phyloP scores from a whole-genome alignment of 2,888 invertebrate species.

The Drosophila imparisetae region DNA sequence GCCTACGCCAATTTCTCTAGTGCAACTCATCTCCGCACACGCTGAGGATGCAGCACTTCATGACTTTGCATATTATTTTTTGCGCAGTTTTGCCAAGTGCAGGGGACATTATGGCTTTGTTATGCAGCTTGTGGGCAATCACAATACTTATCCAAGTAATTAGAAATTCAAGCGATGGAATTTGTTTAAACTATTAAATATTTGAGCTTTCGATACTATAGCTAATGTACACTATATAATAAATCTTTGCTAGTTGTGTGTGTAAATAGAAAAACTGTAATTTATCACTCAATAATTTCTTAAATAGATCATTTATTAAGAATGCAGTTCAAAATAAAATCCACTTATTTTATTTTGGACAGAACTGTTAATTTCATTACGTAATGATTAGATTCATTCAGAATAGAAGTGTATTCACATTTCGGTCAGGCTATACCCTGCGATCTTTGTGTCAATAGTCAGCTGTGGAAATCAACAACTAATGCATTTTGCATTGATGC shows the following conservation, averaged over 20 bases:
- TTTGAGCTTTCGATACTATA: background rate
- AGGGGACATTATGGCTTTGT: conserved; percentile 44
- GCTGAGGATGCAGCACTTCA: conserved; percentile 51
- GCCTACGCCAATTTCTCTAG: conserved; percentile 61
- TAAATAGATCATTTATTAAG: background rate
- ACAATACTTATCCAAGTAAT: conserved; percentile 18
- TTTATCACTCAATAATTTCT: background rate
- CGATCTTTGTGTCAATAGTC: conserved; percentile 36
- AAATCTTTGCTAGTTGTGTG: too few relatives aligned
- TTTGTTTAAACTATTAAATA: background rate
- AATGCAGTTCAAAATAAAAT: background rate
- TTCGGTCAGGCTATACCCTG: background rate
- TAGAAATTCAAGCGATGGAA: conserved; percentile 20
- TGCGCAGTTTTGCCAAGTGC: conserved; percentile 35
- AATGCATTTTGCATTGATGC: conserved; percentile 53
- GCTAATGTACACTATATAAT: background rate
- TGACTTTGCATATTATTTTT: conserved; percentile 69
- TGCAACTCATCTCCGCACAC: conserved; percentile 74
- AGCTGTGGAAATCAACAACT: conserved; percentile 41
- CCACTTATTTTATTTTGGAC: background rate
- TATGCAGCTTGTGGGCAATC: conserved; percentile 45
- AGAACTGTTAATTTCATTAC: background rate
- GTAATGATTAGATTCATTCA: background rate
- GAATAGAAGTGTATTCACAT: conserved; percentile 22
- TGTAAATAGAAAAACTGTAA: too few relatives aligned